These are phyloP conservation scores for Cyprinodon diabolis DNA, from an alignment of 2,797 vertebrate genomes.

Conservation along the genomic window DNA sequence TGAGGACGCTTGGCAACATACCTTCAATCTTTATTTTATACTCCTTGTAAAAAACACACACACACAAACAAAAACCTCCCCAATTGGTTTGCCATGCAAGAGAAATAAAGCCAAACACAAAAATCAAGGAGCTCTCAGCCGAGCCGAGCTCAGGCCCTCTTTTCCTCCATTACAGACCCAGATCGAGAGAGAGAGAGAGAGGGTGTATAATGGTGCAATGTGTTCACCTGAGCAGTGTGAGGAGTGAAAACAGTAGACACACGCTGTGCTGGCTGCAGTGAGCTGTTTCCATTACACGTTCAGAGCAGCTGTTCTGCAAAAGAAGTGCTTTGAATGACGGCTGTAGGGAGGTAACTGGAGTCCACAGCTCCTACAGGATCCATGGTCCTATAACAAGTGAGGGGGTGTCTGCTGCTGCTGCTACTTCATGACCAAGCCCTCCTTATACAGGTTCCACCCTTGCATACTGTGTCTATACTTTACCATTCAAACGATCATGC, in stretches of 20 bases:
- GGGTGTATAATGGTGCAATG: constrained; percentile 50
- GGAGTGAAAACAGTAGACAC: constrained; percentile 52
- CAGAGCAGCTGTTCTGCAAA: constrained; percentile 72
- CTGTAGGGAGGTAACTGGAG: constrained; percentile 53
- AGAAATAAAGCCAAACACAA: constrained; percentile 28
- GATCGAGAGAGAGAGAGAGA: constrained; percentile 15
- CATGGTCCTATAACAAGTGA: constrained; percentile 54
- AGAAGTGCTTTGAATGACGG: constrained; percentile 75
- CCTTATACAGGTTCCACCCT: constrained; percentile 56
- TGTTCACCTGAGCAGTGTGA: constrained; percentile 57
- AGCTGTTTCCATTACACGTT: constrained; percentile 69
- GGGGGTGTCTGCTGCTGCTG: constrained; percentile 18
- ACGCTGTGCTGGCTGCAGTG: constrained; percentile 38
- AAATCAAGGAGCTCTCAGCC: constrained; percentile 25
- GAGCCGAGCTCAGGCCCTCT: constrained; percentile 32
- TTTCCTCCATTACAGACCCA: constrained; percentile 32
- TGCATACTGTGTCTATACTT: constrained; percentile 63
- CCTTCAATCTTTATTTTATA: constrained; percentile 20
- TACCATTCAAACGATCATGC: constrained; percentile 75
- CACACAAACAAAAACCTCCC: constrained; percentile 5
- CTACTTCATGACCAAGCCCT: constrained; percentile 39
- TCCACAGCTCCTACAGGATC: constrained; percentile 68
- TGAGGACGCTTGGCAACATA: constrained; percentile 26
- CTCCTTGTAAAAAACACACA: constrained; percentile 10
- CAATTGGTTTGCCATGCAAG: constrained; percentile 29